Base-by-base conservation (phyloP, 2,888 invertebrate species). In the Ctenicera cuprea region DNA sequence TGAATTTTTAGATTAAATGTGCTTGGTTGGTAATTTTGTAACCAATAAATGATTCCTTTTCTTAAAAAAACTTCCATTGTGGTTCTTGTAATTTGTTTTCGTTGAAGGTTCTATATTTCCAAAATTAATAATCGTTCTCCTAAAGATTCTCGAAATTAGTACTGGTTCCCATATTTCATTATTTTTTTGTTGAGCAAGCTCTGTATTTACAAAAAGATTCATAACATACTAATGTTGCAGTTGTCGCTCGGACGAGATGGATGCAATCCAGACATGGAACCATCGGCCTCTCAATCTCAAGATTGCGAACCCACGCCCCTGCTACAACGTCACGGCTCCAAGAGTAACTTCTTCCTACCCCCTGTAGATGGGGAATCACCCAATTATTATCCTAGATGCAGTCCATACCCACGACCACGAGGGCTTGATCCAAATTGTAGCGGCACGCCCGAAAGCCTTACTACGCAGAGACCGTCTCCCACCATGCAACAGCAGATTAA, bases 301-400 rank as follows among this genome's bases (percentile, higher is more conserved):
- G 97, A 97, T 90, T 97, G 96, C 88, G 96, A 97, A 87, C 96
- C 97, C 8, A 96, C 97, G 80, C 97, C 96, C 59, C 92, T 93
- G 11, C 87, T 95, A 79, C 95, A 95, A 87, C 91, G 96, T 80
- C 94, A 94, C 83, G 95, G 95, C 82, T 96, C 96, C 72, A 94
- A 93, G 82, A 94, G 92, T 81, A 96, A 96, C 88, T 93, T 97
- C 88, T 96, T 96, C 89, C 91, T 94, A 86, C 94, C 95, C 74
- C 92, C 93, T 73, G 88, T 90, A 81, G 89, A 88, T 82, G 88
- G 88, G 50, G 75, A 75, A 57, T 90, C 90, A 22, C 81, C 83
- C 45, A 68, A 79, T 85, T 90, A 90, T 78, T 93, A 93, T 82
- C 91, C 93, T 65, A 89, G 95, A 79, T 92, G 94, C 80, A 95